These are phyloP conservation scores for Thymelicus acteon DNA, from an alignment of 2,888 invertebrate genomes.

Conservation along the genomic window DNA sequence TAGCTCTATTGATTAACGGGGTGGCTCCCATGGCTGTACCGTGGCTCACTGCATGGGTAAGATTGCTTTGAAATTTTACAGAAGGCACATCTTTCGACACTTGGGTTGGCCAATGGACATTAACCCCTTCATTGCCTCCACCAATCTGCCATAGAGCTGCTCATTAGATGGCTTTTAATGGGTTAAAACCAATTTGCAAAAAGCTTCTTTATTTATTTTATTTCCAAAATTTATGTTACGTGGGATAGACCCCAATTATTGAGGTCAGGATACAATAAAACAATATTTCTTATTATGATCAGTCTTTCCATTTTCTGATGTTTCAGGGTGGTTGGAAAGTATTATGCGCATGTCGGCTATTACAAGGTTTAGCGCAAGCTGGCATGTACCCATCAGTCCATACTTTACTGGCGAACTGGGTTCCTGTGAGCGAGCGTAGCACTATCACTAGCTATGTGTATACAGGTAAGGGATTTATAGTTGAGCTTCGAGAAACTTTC, in stretches of 20 bases:
- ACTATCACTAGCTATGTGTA: slow-evolving; percentile 80
- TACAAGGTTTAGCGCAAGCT: slow-evolving; percentile 90
- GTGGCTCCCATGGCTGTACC: slow-evolving; percentile 51
- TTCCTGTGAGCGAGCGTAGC: slow-evolving; percentile 85
- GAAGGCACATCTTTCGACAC: too few species aligned
- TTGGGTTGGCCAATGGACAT: too few species aligned
- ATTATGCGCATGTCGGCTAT: slow-evolving; percentile 86
- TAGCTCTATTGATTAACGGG: slow-evolving; percentile 64
- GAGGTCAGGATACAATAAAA: too few species aligned
- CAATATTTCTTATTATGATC: too few species aligned
- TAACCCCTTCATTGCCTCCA: too few species aligned
- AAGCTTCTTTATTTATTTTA: too few species aligned
- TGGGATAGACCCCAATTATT: too few species aligned
- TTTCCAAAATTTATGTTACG: too few species aligned
- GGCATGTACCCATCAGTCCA: slow-evolving; percentile 88
- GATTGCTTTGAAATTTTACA: slow-evolving; percentile 7
- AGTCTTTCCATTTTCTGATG: neutral
- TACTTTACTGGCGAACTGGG: slow-evolving; percentile 89
- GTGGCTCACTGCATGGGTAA: slow-evolving; percentile 48
- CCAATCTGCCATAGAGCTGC: too few species aligned
- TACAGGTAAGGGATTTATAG: slow-evolving; percentile 53
- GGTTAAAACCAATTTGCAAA: too few species aligned
- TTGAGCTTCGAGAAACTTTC: too few species aligned
- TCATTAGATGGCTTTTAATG: too few species aligned
- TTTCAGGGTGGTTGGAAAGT: slow-evolving; percentile 83